Percentiles rank a stretch among this genome's conserved stretches.
phyloP scores from a whole-genome alignment of 2,888 invertebrate species.

The Pycnomerus fuliginosus region DNA sequence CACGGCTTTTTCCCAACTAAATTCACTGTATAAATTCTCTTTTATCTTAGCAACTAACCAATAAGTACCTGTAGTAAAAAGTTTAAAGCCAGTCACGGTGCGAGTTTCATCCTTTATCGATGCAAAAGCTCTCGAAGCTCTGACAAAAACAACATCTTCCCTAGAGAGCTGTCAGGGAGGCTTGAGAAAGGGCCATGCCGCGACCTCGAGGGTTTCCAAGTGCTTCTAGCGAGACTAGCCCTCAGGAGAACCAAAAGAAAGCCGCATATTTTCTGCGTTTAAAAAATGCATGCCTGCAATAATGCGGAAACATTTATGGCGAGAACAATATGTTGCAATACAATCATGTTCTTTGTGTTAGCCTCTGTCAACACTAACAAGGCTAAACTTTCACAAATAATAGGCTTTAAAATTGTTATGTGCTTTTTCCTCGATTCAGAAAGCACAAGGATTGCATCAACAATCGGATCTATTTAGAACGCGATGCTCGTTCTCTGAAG shows the following conservation, averaged over 20 bases:
- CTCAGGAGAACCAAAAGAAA: constrained; percentile 9
- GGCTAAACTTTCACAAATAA: too few species aligned
- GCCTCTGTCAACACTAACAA: too few species aligned
- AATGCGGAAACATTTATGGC: constrained; percentile 13
- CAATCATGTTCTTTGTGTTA: too few species aligned
- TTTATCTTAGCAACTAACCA: constrained; percentile 30
- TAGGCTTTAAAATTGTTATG: too few species aligned
- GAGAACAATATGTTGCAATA: too few species aligned
- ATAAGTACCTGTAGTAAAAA: constrained; percentile 32
- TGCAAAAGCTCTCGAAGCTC: constrained; percentile 40
- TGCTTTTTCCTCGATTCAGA: too few species aligned
- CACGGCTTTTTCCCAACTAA: constrained; percentile 10
- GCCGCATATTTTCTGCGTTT: constrained; percentile 9
- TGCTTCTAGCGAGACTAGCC: constrained; percentile 16
- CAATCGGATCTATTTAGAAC: too few species aligned
- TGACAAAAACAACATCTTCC: constrained; percentile 43
- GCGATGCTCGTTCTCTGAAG: too few species aligned
- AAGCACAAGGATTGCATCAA: too few species aligned
- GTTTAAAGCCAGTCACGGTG: constrained; percentile 28
- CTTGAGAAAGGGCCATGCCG: constrained; percentile 30
- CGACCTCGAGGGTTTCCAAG: constrained; percentile 23
- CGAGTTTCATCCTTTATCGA: constrained; percentile 39
- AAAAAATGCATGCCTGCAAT: constrained; percentile 12
- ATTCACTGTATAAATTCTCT: constrained; percentile 24
- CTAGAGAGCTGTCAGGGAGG: constrained; percentile 37